These are phyloP conservation scores for Metallyticus violacea DNA, from an alignment of 2,888 invertebrate species.

Conservation along the genomic window DNA sequence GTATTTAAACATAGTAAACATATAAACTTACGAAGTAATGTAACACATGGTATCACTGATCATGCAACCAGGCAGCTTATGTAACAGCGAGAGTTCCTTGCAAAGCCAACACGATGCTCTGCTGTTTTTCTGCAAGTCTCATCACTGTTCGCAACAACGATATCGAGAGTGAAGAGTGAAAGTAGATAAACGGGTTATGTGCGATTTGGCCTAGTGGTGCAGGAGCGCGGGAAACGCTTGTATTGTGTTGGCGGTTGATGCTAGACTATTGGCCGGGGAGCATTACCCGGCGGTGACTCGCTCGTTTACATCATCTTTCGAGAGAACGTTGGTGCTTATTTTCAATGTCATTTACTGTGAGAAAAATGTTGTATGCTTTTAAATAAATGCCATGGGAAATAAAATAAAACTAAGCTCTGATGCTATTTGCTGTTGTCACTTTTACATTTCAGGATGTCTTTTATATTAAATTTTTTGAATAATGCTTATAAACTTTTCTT, in stretches of 20 bases:
- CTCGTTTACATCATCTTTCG: neutral
- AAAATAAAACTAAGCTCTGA: too few relatives aligned
- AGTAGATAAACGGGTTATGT: neutral
- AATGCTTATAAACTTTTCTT: too few relatives aligned
- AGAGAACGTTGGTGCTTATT: neutral
- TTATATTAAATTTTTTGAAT: too few relatives aligned
- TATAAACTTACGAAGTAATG: neutral
- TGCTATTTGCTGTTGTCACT: too few relatives aligned
- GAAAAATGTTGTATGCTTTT: too few relatives aligned
- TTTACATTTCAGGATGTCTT: too few relatives aligned
- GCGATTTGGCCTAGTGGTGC: neutral
- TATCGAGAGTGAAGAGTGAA: neutral
- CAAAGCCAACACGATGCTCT: neutral
- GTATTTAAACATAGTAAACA: too few relatives aligned
- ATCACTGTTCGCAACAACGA: neutral
- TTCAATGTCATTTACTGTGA: too few relatives aligned
- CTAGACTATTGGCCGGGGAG: neutral
- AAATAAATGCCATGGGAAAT: too few relatives aligned
- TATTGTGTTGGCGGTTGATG: neutral
- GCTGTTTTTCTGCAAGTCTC: neutral
- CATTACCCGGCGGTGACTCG: neutral
- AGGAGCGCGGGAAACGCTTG: neutral
- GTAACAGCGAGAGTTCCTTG: too few relatives aligned
- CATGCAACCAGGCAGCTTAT: neutral
- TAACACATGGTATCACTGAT: neutral